Evolutionary conservation across 2,113 vertebrate genomes (phyloP).

Genomic region (Gnathonemus echidnorhynchus): DNA sequence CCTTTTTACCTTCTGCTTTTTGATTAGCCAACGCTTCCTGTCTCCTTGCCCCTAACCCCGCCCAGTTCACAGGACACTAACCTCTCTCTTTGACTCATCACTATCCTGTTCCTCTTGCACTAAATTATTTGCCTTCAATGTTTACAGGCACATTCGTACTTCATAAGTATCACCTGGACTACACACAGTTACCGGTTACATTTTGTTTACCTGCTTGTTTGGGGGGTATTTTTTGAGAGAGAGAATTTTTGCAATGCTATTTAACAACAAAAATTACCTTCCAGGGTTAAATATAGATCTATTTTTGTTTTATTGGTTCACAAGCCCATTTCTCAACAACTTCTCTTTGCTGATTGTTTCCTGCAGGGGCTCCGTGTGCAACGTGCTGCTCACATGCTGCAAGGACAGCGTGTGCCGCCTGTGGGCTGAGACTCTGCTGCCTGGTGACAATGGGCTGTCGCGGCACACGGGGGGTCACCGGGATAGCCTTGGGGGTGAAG

Average conservation of each 20-base stretch:
- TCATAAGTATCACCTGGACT: not conserved
- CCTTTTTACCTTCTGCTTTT: not conserved
- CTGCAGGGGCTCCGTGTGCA: slow-evolving; percentile 81
- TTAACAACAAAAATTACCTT: not conserved
- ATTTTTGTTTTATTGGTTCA: not conserved
- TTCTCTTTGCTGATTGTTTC: not conserved
- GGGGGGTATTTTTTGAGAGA: not conserved
- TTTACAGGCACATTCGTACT: not conserved
- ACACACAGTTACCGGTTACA: not conserved
- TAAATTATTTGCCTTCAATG: not conserved
- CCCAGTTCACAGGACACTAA: not conserved
- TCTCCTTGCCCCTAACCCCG: not conserved
- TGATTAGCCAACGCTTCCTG: not conserved
- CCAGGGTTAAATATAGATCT: not conserved
- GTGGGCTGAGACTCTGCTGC: slow-evolving; percentile 93
- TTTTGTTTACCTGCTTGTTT: not conserved
- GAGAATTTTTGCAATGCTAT: not conserved
- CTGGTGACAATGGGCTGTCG: slow-evolving; percentile 80
- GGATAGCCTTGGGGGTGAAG: slow-evolving; percentile 41
- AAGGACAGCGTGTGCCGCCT: slow-evolving; percentile 96
- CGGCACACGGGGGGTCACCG: slow-evolving; percentile 61
- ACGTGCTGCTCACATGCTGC: slow-evolving; percentile 89
- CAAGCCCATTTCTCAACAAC: not conserved
- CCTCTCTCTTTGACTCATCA: not conserved
- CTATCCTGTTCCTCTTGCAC: not conserved